These are phyloP conservation scores for Cyrtodaria siliqua DNA, from an alignment of 2,888 invertebrate species.

Conservation along the genomic window DNA sequence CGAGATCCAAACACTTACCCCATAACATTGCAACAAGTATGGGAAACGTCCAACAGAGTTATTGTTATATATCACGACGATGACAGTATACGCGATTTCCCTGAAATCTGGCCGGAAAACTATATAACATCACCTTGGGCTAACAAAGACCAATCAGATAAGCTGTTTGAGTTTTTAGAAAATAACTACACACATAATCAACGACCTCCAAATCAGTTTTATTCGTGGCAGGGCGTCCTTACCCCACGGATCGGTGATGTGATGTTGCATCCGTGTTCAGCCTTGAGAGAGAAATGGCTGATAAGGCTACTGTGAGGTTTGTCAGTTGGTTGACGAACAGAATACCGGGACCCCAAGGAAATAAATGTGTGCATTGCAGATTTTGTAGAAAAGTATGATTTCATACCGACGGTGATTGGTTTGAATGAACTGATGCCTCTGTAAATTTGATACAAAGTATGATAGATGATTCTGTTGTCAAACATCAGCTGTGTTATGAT, in stretches of 20 bases:
- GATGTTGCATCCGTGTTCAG: constrained; percentile 69
- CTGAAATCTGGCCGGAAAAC: constrained; percentile 89
- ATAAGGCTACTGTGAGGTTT: constrained; percentile 80
- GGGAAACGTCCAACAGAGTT: constrained; percentile 87
- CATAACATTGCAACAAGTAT: constrained; percentile 88
- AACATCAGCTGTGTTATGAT: too few species aligned
- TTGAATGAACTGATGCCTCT: too few species aligned
- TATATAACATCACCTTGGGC: constrained; percentile 94
- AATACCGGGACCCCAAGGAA: constrained; percentile 83
- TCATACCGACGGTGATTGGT: constrained; percentile 67
- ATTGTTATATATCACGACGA: constrained; percentile 83
- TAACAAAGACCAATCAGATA: constrained; percentile 88
- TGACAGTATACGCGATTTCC: constrained; percentile 35
- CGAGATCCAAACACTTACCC: constrained; percentile 87
- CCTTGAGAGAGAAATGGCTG: constrained; percentile 86
- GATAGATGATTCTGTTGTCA: too few species aligned
- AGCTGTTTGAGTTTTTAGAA: constrained; percentile 89
- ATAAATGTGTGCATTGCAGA: constrained; percentile 93
- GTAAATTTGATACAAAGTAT: too few species aligned
- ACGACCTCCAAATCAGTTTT: constrained; percentile 88
- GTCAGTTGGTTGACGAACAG: constrained; percentile 84
- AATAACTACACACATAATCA: constrained; percentile 87
- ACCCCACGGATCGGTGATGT: constrained; percentile 88
- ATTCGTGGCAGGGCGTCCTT: constrained; percentile 92
- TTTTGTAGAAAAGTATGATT: constrained; percentile 88